Evolutionary conservation across 1,140 invertebrate species (phyloP), one percentile per base, ranked within the genome.

Genomic region (Pogonomyrmex californicus): DNA sequence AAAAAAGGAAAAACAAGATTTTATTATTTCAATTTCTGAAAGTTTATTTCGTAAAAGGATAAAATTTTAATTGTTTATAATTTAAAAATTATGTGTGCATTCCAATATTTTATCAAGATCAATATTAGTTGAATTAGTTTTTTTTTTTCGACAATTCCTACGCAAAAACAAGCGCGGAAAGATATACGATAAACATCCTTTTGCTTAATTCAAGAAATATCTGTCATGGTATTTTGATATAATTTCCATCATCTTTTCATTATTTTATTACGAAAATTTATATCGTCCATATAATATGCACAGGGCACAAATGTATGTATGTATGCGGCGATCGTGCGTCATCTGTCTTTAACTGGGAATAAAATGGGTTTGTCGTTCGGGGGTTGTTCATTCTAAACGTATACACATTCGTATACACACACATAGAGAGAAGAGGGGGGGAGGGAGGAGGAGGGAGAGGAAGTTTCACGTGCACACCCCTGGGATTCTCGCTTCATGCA

Each of bases 401-500:
- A 58, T 54, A 85, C 79, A 78, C 44, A 58, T 77, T 71, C 71
- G 17, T 81, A 38, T 41, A 54, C 17, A 44, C 12, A 14, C 65
- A 87, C 14, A 58, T 12, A 47, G 49, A 63, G 6, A 62, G 33
- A 38, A 58, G 73, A 14, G 23, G 38, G 44, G 41, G 2, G 65
- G 9, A 36, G 51, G 41, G 36, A 41, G 17, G 41, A 1, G 10
- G 30, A 10, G 2, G 17, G 4, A 2, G 0, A n/a, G 62, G 36
- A 10, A 49, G 49, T 36, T 77, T 71, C 60, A 75, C 14, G 79
- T 60, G 51, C 78, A 82, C 68, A 88, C 90, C 91, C 93, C 65
- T 68, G 94, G 92, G 93, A 94, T 93, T 92, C 76, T 83, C 87
- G 91, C 91, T 93, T 94, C 94, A 95, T 95, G 93, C 94, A 95